Evolutionary conservation across 1,140 invertebrate species (phyloP).

Genomic region (Solenopsis invicta): DNA sequence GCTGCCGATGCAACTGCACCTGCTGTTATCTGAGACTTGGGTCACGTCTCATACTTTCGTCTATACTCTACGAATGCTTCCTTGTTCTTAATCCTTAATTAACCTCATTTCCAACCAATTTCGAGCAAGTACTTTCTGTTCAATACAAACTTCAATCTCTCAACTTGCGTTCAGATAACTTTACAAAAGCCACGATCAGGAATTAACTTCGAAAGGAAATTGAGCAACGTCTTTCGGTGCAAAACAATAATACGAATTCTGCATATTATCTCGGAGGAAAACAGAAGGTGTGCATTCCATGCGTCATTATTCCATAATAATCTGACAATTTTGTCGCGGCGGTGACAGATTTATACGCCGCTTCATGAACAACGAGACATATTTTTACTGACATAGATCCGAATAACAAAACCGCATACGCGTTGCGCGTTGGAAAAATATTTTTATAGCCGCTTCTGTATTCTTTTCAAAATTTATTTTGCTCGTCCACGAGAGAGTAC

Average conservation of each 20-base stretch:
- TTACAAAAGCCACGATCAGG: background rate
- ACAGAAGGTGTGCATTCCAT: background rate
- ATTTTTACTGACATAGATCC: slow-evolving; percentile 17
- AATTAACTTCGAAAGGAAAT: slow-evolving; percentile 45
- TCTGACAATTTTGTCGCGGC: slow-evolving; percentile 21
- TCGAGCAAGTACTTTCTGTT: slow-evolving; percentile 61
- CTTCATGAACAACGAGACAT: slow-evolving; percentile 27
- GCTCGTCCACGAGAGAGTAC: slow-evolving; percentile 34
- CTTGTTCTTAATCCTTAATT: slow-evolving; percentile 77
- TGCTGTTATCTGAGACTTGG: slow-evolving; percentile 16
- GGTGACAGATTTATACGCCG: slow-evolving; percentile 35
- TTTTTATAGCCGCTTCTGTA: slow-evolving; percentile 55
- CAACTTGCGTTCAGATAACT: slow-evolving; percentile 60
- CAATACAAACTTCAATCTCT: slow-evolving; percentile 75
- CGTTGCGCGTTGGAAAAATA: slow-evolving; percentile 26
- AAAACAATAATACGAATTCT: slow-evolving; percentile 55
- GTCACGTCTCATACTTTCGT: background rate
- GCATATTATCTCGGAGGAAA: slow-evolving; percentile 14
- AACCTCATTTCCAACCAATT: slow-evolving; percentile 73
- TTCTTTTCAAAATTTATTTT: slow-evolving; percentile 60
- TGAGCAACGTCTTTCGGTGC: slow-evolving; percentile 1
- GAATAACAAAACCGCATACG: slow-evolving; percentile 40
- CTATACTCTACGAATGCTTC: slow-evolving; percentile 55
- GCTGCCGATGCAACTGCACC: background rate
- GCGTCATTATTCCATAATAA: slow-evolving; percentile 11